Base-by-base conservation (phyloP, 2,797 vertebrate species). In the Sparus aurata region DNA sequence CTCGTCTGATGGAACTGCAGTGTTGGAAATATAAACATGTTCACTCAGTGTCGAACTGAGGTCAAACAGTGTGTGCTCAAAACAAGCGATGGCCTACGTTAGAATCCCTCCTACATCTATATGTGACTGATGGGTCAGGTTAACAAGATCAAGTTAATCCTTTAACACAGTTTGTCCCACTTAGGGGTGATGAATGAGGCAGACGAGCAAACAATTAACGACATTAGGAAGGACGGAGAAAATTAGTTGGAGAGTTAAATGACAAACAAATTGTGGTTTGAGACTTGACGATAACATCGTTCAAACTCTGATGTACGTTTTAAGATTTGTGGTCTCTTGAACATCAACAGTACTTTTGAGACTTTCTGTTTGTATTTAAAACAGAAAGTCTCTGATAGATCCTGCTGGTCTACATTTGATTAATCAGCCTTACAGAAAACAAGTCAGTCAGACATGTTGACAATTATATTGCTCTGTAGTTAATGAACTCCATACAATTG, bases 61-160 rank as follows among this genome's bases (percentile, higher is more conserved):
- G 54, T 53, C 59, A 55, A 2, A 38, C 5, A 8, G 15, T 5
- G 0, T 1, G 17, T 12, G 46, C 13, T 5, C 16, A 73, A 76
- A 69, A 69, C 69, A 77, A 71, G 52, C 13, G 22, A 17, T 7
- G 52, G 17, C 52, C 30, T 1, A 67, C 0, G 2, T 20, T 34
- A 69, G 9, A 67, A 34, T 63, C 45, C 38, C 30, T 13, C 46
- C n/a, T 52, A 13, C 17, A 16, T 58, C 30, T 34, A 0, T 59
- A 59, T 43, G 47, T 43, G 60, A 60, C 23, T n/a, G 43, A 57
- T 12, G 46, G 47, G 5, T 65, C 57, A 52, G 27, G 52, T 73
- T 75, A 68, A 85, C 43, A n/a, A 73, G 62, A 73, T 69, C 46
- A 47, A 30, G 27, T 30, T 65, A 43, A 77, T 55, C 25, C 65